Evolutionary conservation across 2,113 vertebrate species (phyloP).

Genomic region (Bujurquina vittata): DNA sequence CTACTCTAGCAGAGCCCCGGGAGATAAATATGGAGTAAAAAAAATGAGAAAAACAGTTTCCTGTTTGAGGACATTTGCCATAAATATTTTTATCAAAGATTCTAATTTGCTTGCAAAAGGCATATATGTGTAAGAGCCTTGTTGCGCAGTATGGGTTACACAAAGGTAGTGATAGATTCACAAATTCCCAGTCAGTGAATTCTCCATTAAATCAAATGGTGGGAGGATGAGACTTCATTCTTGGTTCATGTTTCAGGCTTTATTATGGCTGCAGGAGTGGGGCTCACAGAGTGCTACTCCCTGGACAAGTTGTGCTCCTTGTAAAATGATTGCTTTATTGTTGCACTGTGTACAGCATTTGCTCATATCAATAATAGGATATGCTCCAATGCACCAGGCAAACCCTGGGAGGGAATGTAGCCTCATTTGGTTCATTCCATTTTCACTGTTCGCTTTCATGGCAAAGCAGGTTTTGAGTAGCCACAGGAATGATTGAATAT

Average conservation of each 20-base stretch:
- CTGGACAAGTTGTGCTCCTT: constrained; percentile 47
- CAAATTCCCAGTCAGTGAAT: background rate
- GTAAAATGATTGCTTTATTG: constrained; percentile 56
- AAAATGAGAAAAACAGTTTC: no score
- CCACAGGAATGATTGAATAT: constrained; percentile 49
- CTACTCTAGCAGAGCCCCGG: background rate
- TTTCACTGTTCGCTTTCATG: constrained; percentile 25
- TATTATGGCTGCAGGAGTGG: constrained; percentile 41
- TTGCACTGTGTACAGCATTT: constrained; percentile 65
- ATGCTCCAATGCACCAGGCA: constrained; percentile 51
- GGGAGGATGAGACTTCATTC: constrained; percentile 9
- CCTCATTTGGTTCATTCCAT: constrained; percentile 60
- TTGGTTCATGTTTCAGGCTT: constrained; percentile 29
- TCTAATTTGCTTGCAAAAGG: background rate
- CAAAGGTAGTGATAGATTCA: background rate
- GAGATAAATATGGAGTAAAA: background rate
- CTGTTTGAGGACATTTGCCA: background rate
- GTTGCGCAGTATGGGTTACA: background rate
- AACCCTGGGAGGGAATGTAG: constrained; percentile 58
- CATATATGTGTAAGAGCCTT: background rate
- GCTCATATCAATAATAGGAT: constrained; percentile 66
- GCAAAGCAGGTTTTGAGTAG: constrained; percentile 49
- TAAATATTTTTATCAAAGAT: background rate
- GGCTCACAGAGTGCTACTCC: constrained; percentile 36
- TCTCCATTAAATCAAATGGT: background rate